Base-by-base conservation (phyloP, 2,888 invertebrate genomes). In the Sabatieria punctata region DNA sequence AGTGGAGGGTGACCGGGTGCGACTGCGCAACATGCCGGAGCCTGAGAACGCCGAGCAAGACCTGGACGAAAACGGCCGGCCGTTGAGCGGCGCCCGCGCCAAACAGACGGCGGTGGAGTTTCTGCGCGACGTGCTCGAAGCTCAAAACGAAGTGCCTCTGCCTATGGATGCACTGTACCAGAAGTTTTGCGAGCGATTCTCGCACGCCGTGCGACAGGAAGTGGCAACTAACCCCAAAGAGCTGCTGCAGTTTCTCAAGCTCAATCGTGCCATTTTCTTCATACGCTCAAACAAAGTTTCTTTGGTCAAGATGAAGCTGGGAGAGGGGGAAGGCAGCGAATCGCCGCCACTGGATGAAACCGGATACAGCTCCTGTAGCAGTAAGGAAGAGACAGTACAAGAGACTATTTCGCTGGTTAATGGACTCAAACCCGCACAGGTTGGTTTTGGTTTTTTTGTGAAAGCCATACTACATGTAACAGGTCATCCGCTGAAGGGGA, bases 211-310 rank as follows among this genome's bases (percentile, higher is more conserved):
- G 23, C 52, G 63, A 25, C 63, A 63, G 47, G 59, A 79, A 60
- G 79, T 88, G 71, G 88, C 89, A 61, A 86, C 86, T 65, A 86
- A 84, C 2, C 79, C 85, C 0, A 80, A 80, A 47, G 89, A 91
- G 69, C 72, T 91, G 55, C 78, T 80, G 43, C 85, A 86, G 41
- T 89, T 91, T 65, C 72, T 91, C 45, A 81, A 85, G 67, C 77
- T 91, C 71, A 86, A 89, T 66, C 82, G 86, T n/a, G 84, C 88
- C 66, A 79, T 84, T 59, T 89, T 89, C 70, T 83, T 85, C 66
- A 85, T 91, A 51, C 86, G 89, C 65, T 78, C 85, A 45, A 88
- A 89, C 72, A 76, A 86, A 68, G 85, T 86, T 15, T 15, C 15
- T 1, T 24, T 39, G 19, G 22, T 50, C 22, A 19, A 57, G 58